Evolutionary conservation across 1,140 invertebrate species (phyloP), one percentile per base, ranked within the genome.

Genomic region (Gonioctena quinquepunctata): DNA sequence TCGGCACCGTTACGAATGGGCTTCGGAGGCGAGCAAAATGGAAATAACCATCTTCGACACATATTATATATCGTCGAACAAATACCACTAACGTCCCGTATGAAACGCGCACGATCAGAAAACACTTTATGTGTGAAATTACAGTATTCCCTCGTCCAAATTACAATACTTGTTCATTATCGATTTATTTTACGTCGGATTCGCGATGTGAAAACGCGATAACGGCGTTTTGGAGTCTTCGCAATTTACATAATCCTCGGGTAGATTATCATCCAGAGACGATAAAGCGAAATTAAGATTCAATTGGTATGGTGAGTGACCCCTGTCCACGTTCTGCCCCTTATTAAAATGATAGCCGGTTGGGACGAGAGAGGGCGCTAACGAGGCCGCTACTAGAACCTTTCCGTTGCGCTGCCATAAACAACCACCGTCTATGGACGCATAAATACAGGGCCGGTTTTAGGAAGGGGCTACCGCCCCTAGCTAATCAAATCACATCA

Each of bases 381-480:
- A 72, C 67, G 64, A 68, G 64, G 67, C 48, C 63, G 67, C 63
- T 72, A 72, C 67, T 62, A 69, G 50, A 27, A 65, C 8, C 69
- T 66, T 3, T 54, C 21, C 18, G 16, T n/a, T 66, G 26, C 52
- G 28, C 62, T 13, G 23, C 33, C 59, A 59, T 70, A 64, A 65
- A 26, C 33, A 61, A 63, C 49, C 25, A 13, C n/a, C 57, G n/a
- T 54, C 50, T 19, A 5, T 54, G 50, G 11, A 42, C 11, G 33
- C n/a, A n/a, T n/a, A n/a, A n/a, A n/a, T n/a, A 28, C 27, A 28
- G 27, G 8, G 27, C 11, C 33, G 33, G 33, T 2, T 42, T 13
- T 42, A 3, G 33, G 33, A 42, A 42, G 33, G 0, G 33, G 33
- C 11, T n/a, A 42, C 33, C 33, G 33, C 33, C 11, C n/a, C n/a